Conservation (phyloP, 2,797 vertebrate species). For the Hypotaenidia philippensis region DNA sequence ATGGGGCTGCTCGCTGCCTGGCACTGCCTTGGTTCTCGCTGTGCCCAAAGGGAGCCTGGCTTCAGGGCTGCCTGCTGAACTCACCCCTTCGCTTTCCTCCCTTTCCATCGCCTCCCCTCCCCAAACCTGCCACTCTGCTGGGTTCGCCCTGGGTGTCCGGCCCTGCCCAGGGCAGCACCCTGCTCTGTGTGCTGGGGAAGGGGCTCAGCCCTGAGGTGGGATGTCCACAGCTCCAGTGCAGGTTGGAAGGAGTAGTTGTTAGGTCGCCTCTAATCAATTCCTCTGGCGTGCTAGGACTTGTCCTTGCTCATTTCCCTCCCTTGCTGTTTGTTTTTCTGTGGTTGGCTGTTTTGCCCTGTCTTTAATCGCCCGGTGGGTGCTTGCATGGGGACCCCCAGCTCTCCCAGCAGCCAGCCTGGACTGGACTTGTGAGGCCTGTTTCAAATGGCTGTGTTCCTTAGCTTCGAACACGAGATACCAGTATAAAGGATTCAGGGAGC, state of each 20-base stretch:
- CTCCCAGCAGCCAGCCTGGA: neutral
- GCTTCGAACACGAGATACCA: accelerated
- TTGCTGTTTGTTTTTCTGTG: neutral
- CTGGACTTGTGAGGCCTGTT: accelerated
- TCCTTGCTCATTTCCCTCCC: neutral
- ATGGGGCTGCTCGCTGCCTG: neutral
- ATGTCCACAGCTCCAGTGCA: neutral
- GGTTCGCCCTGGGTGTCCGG: neutral
- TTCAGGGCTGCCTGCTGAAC: neutral
- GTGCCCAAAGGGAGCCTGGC: accelerated
- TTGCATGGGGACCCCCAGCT: neutral
- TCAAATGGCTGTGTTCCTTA: neutral
- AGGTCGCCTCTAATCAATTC: neutral
- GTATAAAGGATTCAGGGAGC: neutral
- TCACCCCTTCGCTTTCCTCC: neutral
- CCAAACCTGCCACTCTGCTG: neutral
- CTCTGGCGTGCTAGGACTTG: neutral
- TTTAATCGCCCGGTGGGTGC: too few relatives aligned
- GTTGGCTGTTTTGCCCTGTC: neutral
- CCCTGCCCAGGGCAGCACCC: neutral
- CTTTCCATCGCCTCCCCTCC: neutral
- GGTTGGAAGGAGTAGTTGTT: neutral
- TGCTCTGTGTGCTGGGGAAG: neutral
- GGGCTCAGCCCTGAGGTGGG: neutral
- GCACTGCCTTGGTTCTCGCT: neutral